These are phyloP conservation scores for Plebejus melissa DNA, from an alignment of 2,888 invertebrate species.

Conservation along the genomic window DNA sequence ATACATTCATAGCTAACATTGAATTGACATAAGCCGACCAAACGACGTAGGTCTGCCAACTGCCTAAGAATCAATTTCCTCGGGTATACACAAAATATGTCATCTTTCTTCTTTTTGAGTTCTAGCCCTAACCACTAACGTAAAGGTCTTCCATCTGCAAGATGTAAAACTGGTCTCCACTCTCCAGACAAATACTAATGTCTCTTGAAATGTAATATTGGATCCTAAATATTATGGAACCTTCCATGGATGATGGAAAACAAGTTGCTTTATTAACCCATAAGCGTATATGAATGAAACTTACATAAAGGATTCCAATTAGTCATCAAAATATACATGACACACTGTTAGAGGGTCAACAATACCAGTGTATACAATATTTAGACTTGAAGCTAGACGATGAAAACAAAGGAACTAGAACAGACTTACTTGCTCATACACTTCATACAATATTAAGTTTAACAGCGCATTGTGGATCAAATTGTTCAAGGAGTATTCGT, in stretches of 20 bases:
- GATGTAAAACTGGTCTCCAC: too few species aligned
- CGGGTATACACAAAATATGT: too few species aligned
- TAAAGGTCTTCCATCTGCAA: too few species aligned
- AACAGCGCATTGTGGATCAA: neutral
- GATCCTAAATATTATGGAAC: too few species aligned
- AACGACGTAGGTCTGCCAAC: too few species aligned
- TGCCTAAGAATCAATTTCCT: too few species aligned
- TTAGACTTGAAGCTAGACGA: neutral
- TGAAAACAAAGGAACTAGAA: constrained; percentile 1
- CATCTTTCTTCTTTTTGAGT: too few species aligned
- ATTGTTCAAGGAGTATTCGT: constrained; percentile 11
- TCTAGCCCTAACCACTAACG: too few species aligned
- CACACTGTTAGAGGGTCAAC: constrained; percentile 4
- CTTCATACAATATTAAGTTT: neutral
- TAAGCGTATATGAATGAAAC: neutral
- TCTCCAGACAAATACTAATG: too few species aligned
- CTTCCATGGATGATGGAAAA: neutral
- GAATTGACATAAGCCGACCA: too few species aligned
- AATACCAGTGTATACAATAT: neutral
- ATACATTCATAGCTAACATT: too few species aligned
- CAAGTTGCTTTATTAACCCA: neutral
- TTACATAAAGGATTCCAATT: neutral
- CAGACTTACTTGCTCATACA: neutral
- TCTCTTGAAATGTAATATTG: too few species aligned
- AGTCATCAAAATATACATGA: constrained; percentile 15